Conservation (phyloP, 2,113 vertebrate genomes). For the Nycticebus coucang region DNA sequence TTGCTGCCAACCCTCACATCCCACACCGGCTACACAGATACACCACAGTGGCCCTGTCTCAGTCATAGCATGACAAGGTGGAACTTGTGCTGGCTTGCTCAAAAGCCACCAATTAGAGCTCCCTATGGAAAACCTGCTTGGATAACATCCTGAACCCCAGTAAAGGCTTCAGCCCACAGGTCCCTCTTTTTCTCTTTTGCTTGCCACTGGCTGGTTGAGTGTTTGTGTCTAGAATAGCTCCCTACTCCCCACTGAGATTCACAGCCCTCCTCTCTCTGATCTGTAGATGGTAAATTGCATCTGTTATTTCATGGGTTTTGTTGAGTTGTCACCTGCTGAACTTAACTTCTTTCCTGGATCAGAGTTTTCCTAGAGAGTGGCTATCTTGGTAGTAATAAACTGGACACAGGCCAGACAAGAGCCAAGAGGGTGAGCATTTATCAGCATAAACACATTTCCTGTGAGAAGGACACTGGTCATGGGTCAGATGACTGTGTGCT, state of each 20-base stretch:
- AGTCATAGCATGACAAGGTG: neutral
- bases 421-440: neutral
- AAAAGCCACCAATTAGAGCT: neutral
- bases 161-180: neutral
- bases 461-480: neutral
- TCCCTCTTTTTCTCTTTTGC: neutral
- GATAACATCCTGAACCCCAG: neutral
- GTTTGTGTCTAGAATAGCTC: neutral
- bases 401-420: neutral
- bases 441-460: neutral
- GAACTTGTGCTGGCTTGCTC: neutral
- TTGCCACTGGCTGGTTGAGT: neutral
- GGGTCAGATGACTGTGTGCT: neutral
- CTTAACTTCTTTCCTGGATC: neutral
- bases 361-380: neutral
- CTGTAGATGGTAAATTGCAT: neutral
- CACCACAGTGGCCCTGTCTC: rapidly evolving
- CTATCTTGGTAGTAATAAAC: neutral
- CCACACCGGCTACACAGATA: too few relatives aligned
- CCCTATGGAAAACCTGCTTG: neutral
- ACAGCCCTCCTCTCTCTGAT: neutral
- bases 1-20: neutral
- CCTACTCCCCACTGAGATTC: neutral
- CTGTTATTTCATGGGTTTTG: neutral
- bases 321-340: neutral